These are phyloP conservation scores for Chlorodrepanis virens DNA, from an alignment of 2,113 vertebrate genomes.

Conservation along the genomic window DNA sequence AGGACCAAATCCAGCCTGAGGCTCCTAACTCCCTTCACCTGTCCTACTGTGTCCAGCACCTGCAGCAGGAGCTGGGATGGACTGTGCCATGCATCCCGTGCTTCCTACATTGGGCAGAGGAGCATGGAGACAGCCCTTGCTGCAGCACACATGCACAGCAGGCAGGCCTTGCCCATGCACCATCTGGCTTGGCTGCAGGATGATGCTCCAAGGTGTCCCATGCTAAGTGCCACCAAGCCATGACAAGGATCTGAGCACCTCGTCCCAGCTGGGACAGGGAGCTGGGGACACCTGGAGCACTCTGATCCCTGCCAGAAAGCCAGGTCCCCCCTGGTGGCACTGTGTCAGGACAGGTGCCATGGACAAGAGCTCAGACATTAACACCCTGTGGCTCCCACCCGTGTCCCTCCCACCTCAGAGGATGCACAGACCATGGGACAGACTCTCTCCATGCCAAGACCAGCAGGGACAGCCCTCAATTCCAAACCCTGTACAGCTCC, in stretches of 20 bases:
- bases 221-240: rapidly evolving
- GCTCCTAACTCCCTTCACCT: neutral
- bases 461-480: neutral
- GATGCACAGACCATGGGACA: neutral
- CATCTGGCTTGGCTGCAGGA: neutral
- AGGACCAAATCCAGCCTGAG: neutral
- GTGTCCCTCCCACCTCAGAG: neutral
- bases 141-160: neutral
- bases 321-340: rapidly evolving
- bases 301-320: neutral
- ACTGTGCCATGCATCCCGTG: neutral
- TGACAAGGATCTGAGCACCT: neutral
- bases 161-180: neutral
- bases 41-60: neutral
- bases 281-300: neutral
- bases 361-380: neutral
- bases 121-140: neutral
- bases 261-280: neutral
- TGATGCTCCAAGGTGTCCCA: neutral
- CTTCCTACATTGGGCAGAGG: neutral
- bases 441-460: neutral
- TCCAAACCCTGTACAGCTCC: rapidly evolving
- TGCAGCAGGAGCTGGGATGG: neutral
- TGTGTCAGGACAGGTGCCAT: rapidly evolving
- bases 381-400: rapidly evolving